Percentiles rank a stretch among this genome's conserved stretches.
Evolutionary conservation across 2,797 vertebrate genomes (phyloP).

Genomic region (Choloepus didactylus): DNA sequence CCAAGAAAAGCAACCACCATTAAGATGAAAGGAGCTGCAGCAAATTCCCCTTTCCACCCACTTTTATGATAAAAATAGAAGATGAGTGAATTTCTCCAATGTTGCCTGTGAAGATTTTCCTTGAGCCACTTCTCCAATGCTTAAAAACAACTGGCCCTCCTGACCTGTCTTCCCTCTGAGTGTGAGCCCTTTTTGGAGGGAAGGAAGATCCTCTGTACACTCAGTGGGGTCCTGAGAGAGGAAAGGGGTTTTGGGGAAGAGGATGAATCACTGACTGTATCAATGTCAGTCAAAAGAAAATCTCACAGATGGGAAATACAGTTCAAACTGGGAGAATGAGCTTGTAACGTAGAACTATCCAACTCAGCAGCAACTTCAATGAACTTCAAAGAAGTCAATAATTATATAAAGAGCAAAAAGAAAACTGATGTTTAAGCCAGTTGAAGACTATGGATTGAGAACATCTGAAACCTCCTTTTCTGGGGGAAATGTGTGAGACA

Average conservation of each 20-base stretch:
- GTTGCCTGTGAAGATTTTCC: background rate
- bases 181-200: background rate
- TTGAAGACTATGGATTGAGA: constrained; percentile 62
- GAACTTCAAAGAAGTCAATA: constrained; percentile 17
- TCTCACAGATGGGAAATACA: background rate
- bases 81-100: background rate
- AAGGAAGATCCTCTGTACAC: background rate
- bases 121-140: background rate
- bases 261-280: background rate
- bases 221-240: no score
- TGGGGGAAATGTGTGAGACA: constrained; percentile 26
- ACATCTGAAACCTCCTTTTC: constrained; percentile 70
- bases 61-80: background rate
- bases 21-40: background rate
- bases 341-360: background rate
- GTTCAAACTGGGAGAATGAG: background rate
- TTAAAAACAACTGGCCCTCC: background rate
- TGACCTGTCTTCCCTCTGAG: background rate
- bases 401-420: background rate
- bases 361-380: background rate
- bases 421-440: constrained; percentile 33
- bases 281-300: background rate
- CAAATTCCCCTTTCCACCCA: constrained; percentile 48
- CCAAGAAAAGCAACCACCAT: constrained; percentile 60
- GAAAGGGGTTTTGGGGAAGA: background rate